Conservation (phyloP, 2,113 vertebrate species). For the Xenopus tropicalis region DNA sequence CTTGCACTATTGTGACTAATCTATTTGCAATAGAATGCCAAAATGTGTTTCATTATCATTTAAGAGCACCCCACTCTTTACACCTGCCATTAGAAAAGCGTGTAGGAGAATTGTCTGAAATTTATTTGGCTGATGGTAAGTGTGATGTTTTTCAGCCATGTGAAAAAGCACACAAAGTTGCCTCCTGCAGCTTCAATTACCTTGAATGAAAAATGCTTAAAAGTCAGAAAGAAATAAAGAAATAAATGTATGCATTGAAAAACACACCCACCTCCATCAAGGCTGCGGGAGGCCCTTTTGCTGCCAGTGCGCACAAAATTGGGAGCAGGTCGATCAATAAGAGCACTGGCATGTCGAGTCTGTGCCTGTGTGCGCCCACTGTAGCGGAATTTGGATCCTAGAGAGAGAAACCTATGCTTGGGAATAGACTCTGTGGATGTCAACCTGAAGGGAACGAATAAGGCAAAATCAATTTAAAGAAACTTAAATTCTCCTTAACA, state of each 20-base stretch:
- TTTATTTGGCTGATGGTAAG: not conserved
- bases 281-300: conserved; percentile 88
- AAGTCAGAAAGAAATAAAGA: too few species aligned
- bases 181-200: too few species aligned
- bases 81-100: too few species aligned
- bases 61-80: too few species aligned
- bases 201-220: too few species aligned
- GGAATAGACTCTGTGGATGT: conserved; percentile 92
- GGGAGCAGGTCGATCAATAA: conserved; percentile 91
- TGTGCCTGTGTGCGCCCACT: conserved; percentile 94
- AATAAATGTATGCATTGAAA: not conserved
- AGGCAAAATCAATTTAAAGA: not conserved
- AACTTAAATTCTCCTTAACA: too few species aligned
- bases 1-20: too few species aligned
- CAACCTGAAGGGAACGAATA: conserved; percentile 64
- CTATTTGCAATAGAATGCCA: too few species aligned
- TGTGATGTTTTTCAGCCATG: not conserved
- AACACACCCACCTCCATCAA: conserved; percentile 83
- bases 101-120: not conserved
- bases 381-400: conserved; percentile 97
- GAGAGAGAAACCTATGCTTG: conserved; percentile 83
- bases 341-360: conserved; percentile 89
- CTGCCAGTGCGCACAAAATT: conserved; percentile 89
- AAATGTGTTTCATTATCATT: too few species aligned
- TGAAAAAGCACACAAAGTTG: not conserved